These are phyloP conservation scores for Mirza zaza DNA, from an alignment of 2,113 vertebrate genomes.

Conservation along the genomic window DNA sequence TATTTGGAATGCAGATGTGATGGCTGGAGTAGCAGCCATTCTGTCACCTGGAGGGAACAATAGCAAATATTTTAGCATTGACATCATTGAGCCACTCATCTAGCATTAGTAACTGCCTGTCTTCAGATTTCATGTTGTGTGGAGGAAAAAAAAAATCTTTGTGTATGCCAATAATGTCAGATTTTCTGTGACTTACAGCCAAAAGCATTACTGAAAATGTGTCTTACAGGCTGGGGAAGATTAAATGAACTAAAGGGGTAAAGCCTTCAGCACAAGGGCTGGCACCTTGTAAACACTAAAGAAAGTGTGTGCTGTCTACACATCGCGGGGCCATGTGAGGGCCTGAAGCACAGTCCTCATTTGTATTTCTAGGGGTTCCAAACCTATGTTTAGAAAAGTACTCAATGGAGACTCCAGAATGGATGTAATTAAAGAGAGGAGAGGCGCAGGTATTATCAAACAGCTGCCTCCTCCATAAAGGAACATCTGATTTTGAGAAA, in stretches of 20 bases:
- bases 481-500: background rate
- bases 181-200: background rate
- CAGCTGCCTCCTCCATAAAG: background rate
- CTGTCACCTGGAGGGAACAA: background rate
- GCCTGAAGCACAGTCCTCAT: background rate
- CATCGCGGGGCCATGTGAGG: background rate
- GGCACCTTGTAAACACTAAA: background rate
- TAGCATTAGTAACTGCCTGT: background rate
- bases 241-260: background rate
- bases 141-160: background rate
- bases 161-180: background rate
- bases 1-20: background rate
- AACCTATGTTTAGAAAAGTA: background rate
- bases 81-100: background rate
- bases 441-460: background rate
- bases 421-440: background rate
- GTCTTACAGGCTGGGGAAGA: background rate
- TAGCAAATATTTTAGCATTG: background rate
- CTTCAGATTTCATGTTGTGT: background rate
- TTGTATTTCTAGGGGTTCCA: background rate
- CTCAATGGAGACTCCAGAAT: background rate
- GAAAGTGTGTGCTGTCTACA: background rate
- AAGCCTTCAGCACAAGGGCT: background rate
- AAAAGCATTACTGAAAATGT: background rate
- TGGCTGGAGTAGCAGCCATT: background rate